Evolutionary conservation across 2,113 vertebrate genomes (phyloP).

Genomic region (Gnathonemus longibarbis): DNA sequence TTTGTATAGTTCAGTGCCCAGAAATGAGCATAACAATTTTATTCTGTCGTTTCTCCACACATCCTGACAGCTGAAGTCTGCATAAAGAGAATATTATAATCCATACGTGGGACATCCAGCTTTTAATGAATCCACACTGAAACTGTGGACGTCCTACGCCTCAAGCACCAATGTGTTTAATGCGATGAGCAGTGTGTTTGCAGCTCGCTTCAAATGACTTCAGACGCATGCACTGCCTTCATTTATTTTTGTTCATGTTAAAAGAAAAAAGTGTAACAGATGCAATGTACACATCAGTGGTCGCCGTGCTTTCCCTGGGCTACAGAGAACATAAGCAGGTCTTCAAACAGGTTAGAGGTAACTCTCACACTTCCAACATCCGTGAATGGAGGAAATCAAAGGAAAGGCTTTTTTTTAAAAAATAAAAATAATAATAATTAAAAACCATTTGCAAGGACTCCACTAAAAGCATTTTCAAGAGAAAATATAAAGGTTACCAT

Average conservation of each 20-base stretch:
- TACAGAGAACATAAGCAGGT: not conserved
- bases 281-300: not conserved
- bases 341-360: constrained; percentile 9
- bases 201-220: not conserved
- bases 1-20: not conserved
- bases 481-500: constrained; percentile 4
- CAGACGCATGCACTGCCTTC: not conserved
- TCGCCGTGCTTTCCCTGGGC: not conserved
- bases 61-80: not conserved
- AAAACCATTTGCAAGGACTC: constrained; percentile 27
- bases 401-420: not conserved
- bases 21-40: not conserved
- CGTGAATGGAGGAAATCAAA: constrained; percentile 31
- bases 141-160: not conserved
- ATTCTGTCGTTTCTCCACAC: not conserved
- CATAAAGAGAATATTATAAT: constrained; percentile 3
- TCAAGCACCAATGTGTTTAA: not conserved
- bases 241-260: not conserved
- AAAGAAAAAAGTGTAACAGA: not conserved
- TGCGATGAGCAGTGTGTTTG: not conserved
- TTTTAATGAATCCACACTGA: not conserved
- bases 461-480: constrained; percentile 7
- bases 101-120: not conserved
- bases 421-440: not conserved
- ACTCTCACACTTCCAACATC: constrained; percentile 30